phyloP scores from a whole-genome alignment of 2,888 invertebrate species.

The Eustalomyia histrio region DNA sequence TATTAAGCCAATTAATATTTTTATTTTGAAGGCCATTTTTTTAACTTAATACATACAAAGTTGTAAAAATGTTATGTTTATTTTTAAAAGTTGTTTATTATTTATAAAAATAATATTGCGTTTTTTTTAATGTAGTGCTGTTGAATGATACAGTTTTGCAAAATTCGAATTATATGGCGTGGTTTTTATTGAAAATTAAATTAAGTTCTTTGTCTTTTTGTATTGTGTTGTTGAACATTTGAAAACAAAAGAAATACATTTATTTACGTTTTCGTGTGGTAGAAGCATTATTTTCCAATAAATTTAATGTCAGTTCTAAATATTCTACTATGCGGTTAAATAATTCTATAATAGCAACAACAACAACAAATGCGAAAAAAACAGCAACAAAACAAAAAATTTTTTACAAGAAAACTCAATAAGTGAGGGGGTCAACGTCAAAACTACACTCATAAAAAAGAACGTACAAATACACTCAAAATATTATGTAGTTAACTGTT shows the following conservation, averaged over 20 bases:
- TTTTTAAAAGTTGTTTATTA: not conserved
- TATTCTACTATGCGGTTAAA: slow-evolving; percentile 1
- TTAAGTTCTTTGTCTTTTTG: not conserved
- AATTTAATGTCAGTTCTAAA: not conserved
- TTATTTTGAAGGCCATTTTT: too few relatives aligned
- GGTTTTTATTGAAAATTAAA: slow-evolving; percentile 30
- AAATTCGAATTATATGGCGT: slow-evolving; percentile 18
- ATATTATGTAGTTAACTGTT: too few relatives aligned
- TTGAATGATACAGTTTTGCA: not conserved
- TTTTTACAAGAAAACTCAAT: slow-evolving; percentile 6
- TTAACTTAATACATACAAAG: too few relatives aligned
- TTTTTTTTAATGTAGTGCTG: slow-evolving; percentile 21
- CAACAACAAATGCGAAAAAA: not conserved
- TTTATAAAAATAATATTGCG: slow-evolving; percentile 8
- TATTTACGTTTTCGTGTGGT: slow-evolving; percentile 5
- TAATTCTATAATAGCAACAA: not conserved
- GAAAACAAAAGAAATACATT: slow-evolving; percentile 29
- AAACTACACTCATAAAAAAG: too few relatives aligned
- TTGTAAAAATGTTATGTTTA: slow-evolving; percentile 5
- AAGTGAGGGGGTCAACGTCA: slow-evolving; percentile 10
- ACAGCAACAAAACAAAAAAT: not conserved
- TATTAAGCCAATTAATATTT: too few relatives aligned
- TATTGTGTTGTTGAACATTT: not conserved
- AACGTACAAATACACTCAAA: too few relatives aligned
- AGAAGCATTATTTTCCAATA: slow-evolving; percentile 7